Base-by-base conservation (phyloP, 2,113 vertebrate genomes). In the Phasianus colchicus region DNA sequence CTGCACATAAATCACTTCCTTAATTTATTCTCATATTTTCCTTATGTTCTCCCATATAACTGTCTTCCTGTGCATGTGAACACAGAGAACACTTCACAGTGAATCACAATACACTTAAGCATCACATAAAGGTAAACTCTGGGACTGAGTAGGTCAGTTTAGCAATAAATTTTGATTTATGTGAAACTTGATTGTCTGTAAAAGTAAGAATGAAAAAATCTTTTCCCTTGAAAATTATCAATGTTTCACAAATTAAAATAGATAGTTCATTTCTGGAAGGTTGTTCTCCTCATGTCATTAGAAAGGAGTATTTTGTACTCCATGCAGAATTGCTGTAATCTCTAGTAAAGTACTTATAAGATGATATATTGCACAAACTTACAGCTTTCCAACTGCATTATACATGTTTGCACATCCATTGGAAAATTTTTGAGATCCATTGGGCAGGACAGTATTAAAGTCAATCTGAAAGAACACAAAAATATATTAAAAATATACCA, bases 361-460 rank as follows among this genome's bases (percentile, higher is more conserved):
- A 60, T 11, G 85, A 91, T 66, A 60, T 17, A 36, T 71, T 43
- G 48, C 29, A 12, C 55, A 86, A 84, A 99, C 99, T 99, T 97
- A 99, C 99, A 99, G 94, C 99, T 99, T 97, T 99, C 99, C 94
- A 99, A 96, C 96, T 99, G 99, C 99, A 99, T 99, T 96, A 99
- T 99, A 94, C 99, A 99, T 13, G 99, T 99, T 97, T 99, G 99
- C 42, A 99, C 99, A 81, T 99, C 99, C 99, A 99, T 99, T 18
- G 99, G 99, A 94, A 99, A 99, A 97, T 99, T 99, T 95, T 99
- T 99, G 64, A 99, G 98, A 96, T 99, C 99, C 99, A 99, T 99
- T 11, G 99, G 99, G 95, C 99, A 99, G 42, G 99, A 99, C 50
- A 99, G 98, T 42, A 98, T 99, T 97, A 99, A 97, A 27, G 99